Base-by-base conservation (phyloP, 2,797 vertebrate species). In the Merluccius polli region DNA sequence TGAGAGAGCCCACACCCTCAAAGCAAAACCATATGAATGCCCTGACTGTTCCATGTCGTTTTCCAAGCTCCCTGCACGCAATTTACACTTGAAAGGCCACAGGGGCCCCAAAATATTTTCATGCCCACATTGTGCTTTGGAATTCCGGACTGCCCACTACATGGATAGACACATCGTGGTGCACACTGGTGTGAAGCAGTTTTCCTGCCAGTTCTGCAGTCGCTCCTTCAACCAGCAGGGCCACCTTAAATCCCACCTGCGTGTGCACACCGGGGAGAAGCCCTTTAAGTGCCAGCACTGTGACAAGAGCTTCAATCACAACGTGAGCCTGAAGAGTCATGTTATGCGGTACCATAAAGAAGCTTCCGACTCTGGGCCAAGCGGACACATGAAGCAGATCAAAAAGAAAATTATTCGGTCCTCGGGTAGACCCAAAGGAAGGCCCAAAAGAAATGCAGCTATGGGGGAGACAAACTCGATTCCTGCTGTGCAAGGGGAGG, bases 211-310 rank as follows among this genome's bases (percentile, higher is more conserved):
- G 0, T 84, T 87, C 32, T 92, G 91, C 73, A 33, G 86, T 0
- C 87, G 87, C 7, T 77, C 84, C 77, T 92, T 92, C 76, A 87
- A 63, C 48, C 90, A 89, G 82, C 0, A 30, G 0, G 81, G 83
- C 69, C 78, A 90, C 73, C 81, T 92, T 21, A 90, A 90, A 33
- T 89, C 90, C 21, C 91, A 91, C 81, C 87, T 91, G 87, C 86
- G 89, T 0, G 73, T 91, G 71, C 89, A 92, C 87, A 90, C 89
- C 0, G 89, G 90, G 0, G 89, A 91, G 82, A 84, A 70, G 71
- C 90, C 88, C 6, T 92, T 75, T 18, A 85, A 84, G 74, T 92
- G 91, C 75, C 75, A 24, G 69, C 74, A 72, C 1, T 92, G 90
- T 65, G 84, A 84, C 71, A 70, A 84, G 24, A 24, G 83, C 78